These are phyloP conservation scores for Siderastrea siderea DNA, from an alignment of 92 coral and sea anemone species.

Conservation along the genomic window DNA sequence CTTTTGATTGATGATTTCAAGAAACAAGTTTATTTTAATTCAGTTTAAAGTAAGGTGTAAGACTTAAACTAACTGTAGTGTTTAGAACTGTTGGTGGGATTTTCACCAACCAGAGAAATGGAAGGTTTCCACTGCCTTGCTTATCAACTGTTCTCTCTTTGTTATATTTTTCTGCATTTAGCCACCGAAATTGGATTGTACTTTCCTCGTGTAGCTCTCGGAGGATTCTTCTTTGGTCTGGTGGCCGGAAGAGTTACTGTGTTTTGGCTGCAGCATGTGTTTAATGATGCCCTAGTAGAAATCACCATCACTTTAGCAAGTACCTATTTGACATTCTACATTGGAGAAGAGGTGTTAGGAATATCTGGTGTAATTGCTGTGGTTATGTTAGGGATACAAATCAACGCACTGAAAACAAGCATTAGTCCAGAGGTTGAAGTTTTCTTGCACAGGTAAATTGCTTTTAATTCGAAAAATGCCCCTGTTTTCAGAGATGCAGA, in stretches of 20 bases:
- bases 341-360: slow-evolving; percentile 97
- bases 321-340: slow-evolving; percentile 95
- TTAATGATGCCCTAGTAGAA: slow-evolving; percentile 98
- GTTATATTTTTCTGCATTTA: slow-evolving; percentile 10
- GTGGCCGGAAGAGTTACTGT: slow-evolving; percentile 96
- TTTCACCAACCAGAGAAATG: neutral
- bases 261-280: slow-evolving; percentile 99
- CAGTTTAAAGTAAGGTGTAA: too few relatives aligned
- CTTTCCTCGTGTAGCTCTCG: slow-evolving; percentile 97
- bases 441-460: slow-evolving; percentile 89
- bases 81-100: too few relatives aligned
- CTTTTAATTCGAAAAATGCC: neutral
- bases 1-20: too few relatives aligned
- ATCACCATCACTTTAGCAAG: slow-evolving; percentile 97
- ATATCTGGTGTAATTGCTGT: slow-evolving; percentile 98
- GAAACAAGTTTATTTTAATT: too few relatives aligned
- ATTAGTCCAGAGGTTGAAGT: slow-evolving; percentile 99
- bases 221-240: slow-evolving; percentile 97
- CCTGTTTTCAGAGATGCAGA: too few relatives aligned
- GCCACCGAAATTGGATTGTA: slow-evolving; percentile 96
- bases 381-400: slow-evolving; percentile 97
- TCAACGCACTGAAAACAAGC: slow-evolving; percentile 93
- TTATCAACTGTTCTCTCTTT: neutral
- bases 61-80: too few relatives aligned
- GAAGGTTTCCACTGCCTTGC: neutral